A percentile compares a stretch with the other conserved stretches of the same genome.
phyloP scores from a whole-genome alignment of 2,888 invertebrate species.

The Cephus rjabovi region DNA sequence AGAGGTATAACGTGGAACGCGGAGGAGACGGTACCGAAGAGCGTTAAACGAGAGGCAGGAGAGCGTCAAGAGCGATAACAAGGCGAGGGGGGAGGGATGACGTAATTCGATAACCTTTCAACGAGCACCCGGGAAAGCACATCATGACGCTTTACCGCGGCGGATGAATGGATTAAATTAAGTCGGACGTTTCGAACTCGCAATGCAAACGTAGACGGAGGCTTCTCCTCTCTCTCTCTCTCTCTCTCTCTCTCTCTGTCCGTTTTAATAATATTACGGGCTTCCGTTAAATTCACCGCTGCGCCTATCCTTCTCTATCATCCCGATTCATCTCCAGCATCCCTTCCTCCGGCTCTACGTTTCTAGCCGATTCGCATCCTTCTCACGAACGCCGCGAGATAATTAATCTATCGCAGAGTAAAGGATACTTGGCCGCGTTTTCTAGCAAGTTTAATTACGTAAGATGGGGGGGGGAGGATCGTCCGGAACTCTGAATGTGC shows the following conservation, averaged over 20 bases:
- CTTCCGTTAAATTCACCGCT: not conserved
- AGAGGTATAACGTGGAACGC: not conserved
- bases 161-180: not conserved
- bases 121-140: not conserved
- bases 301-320: not conserved
- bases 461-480: not conserved
- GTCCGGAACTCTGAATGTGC: not conserved
- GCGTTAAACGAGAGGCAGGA: not conserved
- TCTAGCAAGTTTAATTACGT: not conserved
- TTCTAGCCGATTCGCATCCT: not conserved
- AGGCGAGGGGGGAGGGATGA: not conserved
- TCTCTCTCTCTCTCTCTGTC: not conserved
- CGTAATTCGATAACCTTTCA: not conserved
- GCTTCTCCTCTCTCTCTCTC: not conserved
- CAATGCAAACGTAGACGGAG: not conserved
- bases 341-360: not conserved
- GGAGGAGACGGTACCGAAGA: not conserved
- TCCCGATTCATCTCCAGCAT: not conserved
- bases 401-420: not conserved
- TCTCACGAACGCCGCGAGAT: not conserved
- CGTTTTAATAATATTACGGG: not conserved
- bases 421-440: not conserved
- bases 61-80: not conserved
- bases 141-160: not conserved
- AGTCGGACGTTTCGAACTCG: not conserved